Evolutionary conservation across 2,888 invertebrate species (phyloP), one percentile per base, ranked within the genome.

Genomic region (Danaus chrysippus): DNA sequence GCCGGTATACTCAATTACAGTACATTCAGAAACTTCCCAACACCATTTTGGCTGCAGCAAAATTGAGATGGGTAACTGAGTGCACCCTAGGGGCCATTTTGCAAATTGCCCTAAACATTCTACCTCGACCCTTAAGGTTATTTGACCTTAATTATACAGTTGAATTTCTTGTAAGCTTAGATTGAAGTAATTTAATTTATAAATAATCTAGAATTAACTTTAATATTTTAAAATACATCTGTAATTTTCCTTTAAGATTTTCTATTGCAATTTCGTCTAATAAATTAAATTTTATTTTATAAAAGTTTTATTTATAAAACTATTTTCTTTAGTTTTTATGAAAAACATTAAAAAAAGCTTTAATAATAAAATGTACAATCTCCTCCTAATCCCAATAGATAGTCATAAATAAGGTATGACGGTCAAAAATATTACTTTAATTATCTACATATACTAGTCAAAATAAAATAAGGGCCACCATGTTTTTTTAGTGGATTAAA

Each of bases 71-170:
- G 59, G 59, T 62, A 49, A 56, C 57, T 58, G 52, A 66, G 54
- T 59, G 64, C 61, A 56, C 66, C 66, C 66, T 44, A 17, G 66
- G 17, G 68, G 64, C 66, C 46, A 58, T 61, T 63, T 64, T 59
- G 56, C 59, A 68, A 68, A 68, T 66, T 68, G 66, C 59, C 66
- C 62, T 62, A 59, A 64, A 56, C 58, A 58, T 53, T 59, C 54
- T 49, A 58, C 59, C 58, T 56, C 19, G 54, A 56, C 46, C 46
- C 57, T 49, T 34, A 57, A 64, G 61, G 57, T 57, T 63, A 54
- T 55, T 54, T 61, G 64, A 59, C 66, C 61, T 61, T 63, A 66
- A 66, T 66, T 63, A 63, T 65, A 44, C 54, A 59, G 55, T 23
- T 17, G 46, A 41, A 49, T 13, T 49, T 55, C 42, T 41, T 15